phyloP scores from a whole-genome alignment of 2,113 vertebrate species.

The Empidonax alnorum region DNA sequence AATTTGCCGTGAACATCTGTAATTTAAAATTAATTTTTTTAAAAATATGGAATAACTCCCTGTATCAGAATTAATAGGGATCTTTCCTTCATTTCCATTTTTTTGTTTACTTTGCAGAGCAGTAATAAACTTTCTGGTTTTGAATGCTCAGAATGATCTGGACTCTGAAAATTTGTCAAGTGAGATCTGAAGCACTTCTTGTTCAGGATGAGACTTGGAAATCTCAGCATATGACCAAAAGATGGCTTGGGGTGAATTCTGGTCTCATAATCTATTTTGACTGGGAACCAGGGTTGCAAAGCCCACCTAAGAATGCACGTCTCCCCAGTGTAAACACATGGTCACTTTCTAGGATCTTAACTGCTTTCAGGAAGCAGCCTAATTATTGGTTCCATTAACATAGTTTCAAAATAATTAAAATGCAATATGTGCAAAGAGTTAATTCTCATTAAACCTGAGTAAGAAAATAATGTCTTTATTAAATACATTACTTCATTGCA shows the following conservation, averaged over 20 bases:
- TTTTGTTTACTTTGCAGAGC: neutral
- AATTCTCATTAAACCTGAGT: neutral
- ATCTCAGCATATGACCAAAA: neutral
- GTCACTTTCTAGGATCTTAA: neutral
- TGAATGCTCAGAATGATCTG: neutral
- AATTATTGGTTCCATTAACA: neutral
- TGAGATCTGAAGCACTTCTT: neutral
- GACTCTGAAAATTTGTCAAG: neutral
- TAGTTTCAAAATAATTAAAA: neutral
- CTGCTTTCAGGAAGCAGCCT: neutral
- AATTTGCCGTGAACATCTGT: neutral
- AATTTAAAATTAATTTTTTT: neutral
- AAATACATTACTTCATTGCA: neutral
- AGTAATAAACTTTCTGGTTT: neutral
- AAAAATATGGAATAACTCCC: neutral
- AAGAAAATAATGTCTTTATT: neutral
- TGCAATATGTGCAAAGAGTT: neutral
- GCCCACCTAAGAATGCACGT: neutral
- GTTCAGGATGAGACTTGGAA: neutral
- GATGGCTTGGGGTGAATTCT: neutral
- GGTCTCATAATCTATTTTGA: neutral
- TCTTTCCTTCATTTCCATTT: neutral
- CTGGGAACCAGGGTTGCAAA: neutral
- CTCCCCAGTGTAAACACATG: neutral
- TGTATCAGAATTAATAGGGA: neutral